Evolutionary conservation across 2,113 vertebrate genomes (phyloP).

Genomic region (Grallaria varia): DNA sequence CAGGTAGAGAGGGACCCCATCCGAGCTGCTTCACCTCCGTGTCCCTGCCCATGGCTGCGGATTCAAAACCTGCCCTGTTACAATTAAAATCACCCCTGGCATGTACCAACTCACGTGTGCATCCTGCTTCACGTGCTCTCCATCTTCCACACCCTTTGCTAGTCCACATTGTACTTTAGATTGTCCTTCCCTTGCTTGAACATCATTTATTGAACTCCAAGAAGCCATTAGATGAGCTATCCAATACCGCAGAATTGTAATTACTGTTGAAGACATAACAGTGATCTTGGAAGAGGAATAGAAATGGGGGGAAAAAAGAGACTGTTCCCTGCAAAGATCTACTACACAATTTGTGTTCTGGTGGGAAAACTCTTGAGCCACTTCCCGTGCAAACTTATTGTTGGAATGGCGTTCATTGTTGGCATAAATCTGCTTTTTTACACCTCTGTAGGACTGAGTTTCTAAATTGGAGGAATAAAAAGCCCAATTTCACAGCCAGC

Average conservation of each 20-base stretch:
- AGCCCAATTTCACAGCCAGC: not conserved
- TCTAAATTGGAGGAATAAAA: not conserved
- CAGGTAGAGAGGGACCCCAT: not conserved
- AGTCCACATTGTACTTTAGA: not conserved
- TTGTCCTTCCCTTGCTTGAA: not conserved
- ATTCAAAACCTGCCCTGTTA: not conserved
- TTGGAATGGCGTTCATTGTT: not conserved
- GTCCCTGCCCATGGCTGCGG: not conserved
- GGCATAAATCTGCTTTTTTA: not conserved
- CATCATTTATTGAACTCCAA: not conserved
- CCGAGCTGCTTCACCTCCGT: not conserved
- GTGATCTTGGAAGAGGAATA: not conserved
- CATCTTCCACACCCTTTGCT: not conserved
- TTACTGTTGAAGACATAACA: not conserved
- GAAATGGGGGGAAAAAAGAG: not conserved
- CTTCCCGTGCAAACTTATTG: not conserved
- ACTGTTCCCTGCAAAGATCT: not conserved
- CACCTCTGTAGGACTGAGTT: not conserved
- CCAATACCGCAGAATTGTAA: not conserved
- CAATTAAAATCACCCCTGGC: not conserved
- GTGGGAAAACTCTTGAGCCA: not conserved
- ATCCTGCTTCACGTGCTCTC: not conserved
- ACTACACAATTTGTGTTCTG: not conserved
- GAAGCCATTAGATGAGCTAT: not conserved
- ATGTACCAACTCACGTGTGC: fast-evolving